Evolutionary conservation across 2,888 invertebrate genomes (phyloP), one percentile per base, ranked within the genome.

Genomic region (Kuschelorhynchus macadamiae): DNA sequence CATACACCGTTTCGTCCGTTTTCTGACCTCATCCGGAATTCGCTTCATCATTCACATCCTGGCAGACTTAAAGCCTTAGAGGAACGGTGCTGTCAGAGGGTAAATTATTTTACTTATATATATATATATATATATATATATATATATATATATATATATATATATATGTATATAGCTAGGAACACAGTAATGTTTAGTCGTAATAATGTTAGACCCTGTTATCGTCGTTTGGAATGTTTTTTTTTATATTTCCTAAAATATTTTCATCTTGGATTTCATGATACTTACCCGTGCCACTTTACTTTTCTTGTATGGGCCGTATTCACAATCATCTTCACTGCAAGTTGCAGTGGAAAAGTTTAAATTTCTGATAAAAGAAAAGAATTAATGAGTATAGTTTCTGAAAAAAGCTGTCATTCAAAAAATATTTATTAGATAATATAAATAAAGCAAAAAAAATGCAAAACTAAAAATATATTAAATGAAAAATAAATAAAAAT

Each of bases 311-410:
- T 87, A 87, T 44, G 88, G 85, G 69, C 88, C 87, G 85, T 90
- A 92, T 80, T 92, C 92, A 70, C 87, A 88, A 82, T 92, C 92
- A 83, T 91, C 81, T 81, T 92, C 92, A 64, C 90, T 91, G 59
- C 87, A 88, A 60, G 88, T 86, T 67, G 87, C 87, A 71, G 89
- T 89, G 68, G 89, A 87, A 84, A 92, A 91, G 85, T 90, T 90
- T 78, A 91, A 79, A 74, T 85, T 85, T 76, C 86, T 86, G 82
- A 60, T 82, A 83, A 55, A 73, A 76, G 74, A 71, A 76, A 72
- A 76, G 69, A 72, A 74, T 60, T 60, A 69, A 69, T 63, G 62
- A 67, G 67, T 67, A 67, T 42, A 50, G 21, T 50, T 66, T 62
- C 41, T 49, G 5, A 36, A 4, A 36, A 36, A 36, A 8, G 11